A percentile compares a stretch with the other conserved stretches of the same genome.
phyloP scores from a whole-genome alignment of 1,140 invertebrate species.

The Drosophila pandora region DNA sequence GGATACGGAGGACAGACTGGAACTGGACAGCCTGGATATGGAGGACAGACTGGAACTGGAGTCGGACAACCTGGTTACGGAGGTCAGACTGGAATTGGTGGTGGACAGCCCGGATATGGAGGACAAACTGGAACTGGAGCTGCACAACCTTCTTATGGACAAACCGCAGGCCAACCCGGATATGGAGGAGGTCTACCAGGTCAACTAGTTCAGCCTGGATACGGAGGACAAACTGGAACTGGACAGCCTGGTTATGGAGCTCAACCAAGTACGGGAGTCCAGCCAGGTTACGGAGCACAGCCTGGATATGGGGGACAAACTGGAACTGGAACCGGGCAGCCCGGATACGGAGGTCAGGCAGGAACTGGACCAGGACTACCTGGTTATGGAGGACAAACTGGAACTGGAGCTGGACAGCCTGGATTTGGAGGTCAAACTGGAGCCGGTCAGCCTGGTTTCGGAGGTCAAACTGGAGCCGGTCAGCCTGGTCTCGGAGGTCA shows the following conservation, averaged over 20 bases:
- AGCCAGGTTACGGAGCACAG: constrained; percentile 13
- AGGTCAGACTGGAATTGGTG: constrained; percentile 2
- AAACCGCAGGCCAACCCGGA: background rate
- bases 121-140: constrained; percentile 25
- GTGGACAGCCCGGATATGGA: constrained; percentile 5
- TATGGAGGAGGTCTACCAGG: background rate
- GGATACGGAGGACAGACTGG: constrained; percentile 21
- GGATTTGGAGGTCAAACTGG: background rate
- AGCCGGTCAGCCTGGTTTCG: constrained; percentile 7
- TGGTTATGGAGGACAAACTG: constrained; percentile 18
- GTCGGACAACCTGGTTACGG: constrained; percentile 7
- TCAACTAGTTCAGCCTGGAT: constrained; percentile 1
- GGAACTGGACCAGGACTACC: constrained; percentile 25
- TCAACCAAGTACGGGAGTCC: background rate
- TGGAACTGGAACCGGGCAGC: background rate
- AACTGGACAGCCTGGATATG: constrained; percentile 2
- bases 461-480: constrained; percentile 4
- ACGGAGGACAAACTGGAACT: constrained; percentile 5
- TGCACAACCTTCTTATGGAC: constrained; percentile 18
- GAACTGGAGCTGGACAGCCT: background rate
- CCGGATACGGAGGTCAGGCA: constrained; percentile 15
- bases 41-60: constrained; percentile 4
- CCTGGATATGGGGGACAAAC: constrained; percentile 9
- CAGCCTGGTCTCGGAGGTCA: constrained; percentile 14
- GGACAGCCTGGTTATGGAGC: constrained; percentile 17